Base-by-base conservation (phyloP, 1,140 invertebrate species). In the Plodia interpunctella region DNA sequence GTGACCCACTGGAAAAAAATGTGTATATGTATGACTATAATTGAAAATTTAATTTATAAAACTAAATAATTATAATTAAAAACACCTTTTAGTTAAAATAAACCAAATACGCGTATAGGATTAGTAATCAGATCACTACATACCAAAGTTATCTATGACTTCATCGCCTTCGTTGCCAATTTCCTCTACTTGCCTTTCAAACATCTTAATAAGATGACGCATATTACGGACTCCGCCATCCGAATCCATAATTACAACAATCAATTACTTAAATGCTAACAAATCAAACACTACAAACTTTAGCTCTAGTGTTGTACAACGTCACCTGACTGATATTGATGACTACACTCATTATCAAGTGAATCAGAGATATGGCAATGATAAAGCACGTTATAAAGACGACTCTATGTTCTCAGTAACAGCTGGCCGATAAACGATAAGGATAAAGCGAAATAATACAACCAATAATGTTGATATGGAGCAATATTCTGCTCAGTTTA, bases 141-240 rank as follows among this genome's bases (percentile, higher is more conserved):
- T 44, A 44, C 38, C 38, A 44, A 15, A 13, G 38, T 10, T 2
- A 15, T 44, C 38, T 44, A 44, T 4, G 38, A 13, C 49, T n/a
- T 20, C 55, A 19, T 49, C 64, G 28, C 74, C 70, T 3, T 65
- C 67, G 30, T 69, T 70, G 8, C 72, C 62, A 19, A 52, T 28
- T 44, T 44, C 38, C 56, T 8, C 55, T 63, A 63, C 64, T 70
- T 28, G 51, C 53, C 60, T 53, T 64, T 86, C 85, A 55, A 88
- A 88, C 69, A 88, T 74, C 62, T 84, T 65, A 72, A 88, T 88
- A n/a, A 86, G 67, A 64, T 77, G 61, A 30, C 69, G 65, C 74
- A 80, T 77, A 38, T 86, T 77, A 49, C 52, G 76, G 21, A 52
- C 62, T 53, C 19, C 59, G 56, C 63, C 62, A 60, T 64, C 61